Conservation (phyloP, 1,140 invertebrate species). For the Drosophila elegans region DNA sequence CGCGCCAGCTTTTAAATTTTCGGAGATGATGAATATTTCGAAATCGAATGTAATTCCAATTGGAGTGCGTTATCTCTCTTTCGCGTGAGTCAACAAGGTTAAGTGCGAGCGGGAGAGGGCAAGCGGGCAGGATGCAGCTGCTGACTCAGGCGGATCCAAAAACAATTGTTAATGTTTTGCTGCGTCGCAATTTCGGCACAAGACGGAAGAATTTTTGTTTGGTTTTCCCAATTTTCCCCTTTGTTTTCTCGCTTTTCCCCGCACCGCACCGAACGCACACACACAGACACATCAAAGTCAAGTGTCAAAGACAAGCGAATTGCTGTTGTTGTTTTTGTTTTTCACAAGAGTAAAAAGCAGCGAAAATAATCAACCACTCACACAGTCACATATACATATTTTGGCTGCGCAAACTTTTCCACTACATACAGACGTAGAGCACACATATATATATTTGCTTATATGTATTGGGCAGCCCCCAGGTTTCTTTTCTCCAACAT, state of each 20-base stretch:
- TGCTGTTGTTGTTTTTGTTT: conserved; percentile 39
- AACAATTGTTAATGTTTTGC: conserved; percentile 59
- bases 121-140: conserved; percentile 59
- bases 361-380: conserved; percentile 52
- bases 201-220: conserved; percentile 59
- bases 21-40: conserved; percentile 29
- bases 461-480: conserved; percentile 59
- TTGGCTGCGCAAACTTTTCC: conserved; percentile 82
- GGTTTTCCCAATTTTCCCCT: conserved; percentile 52
- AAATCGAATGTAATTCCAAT: conserved; percentile 69
- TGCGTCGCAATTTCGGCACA: conserved; percentile 73
- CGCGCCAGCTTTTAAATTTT: conserved; percentile 18
- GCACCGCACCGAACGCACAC: conserved; percentile 17
- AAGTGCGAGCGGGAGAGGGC: conserved; percentile 21
- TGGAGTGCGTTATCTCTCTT: conserved; percentile 38
- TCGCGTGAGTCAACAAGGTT: conserved; percentile 72
- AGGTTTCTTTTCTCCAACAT: conserved; percentile 63
- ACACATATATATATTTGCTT: conserved; percentile 45
- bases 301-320: conserved; percentile 73
- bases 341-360: conserved; percentile 52
- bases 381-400: conserved; percentile 49
- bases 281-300: conserved; percentile 70
- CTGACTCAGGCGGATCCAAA: conserved; percentile 17
- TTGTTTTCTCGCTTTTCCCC: conserved; percentile 45
- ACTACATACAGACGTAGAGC: conserved; percentile 51